Evolutionary conservation across 1,140 invertebrate genomes (phyloP).

Genomic region (Riptortus pedestris): DNA sequence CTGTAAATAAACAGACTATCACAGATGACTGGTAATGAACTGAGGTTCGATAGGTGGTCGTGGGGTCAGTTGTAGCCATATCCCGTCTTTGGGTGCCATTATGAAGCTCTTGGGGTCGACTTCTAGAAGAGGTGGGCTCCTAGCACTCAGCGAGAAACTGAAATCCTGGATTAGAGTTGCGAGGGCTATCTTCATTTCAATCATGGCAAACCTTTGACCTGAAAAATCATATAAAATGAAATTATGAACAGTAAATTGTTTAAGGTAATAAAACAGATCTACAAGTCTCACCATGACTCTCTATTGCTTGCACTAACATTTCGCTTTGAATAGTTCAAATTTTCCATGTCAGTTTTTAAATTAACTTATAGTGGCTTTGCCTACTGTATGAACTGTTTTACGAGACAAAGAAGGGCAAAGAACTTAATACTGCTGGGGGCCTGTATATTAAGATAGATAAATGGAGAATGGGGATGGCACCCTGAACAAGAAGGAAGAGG

Average conservation of each 20-base stretch:
- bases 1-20: no score
- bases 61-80: conserved; percentile 13
- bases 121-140: not conserved
- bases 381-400: no score
- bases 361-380: no score
- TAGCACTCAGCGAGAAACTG: conserved; percentile 31
- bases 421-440: no score
- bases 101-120: conserved; percentile 23
- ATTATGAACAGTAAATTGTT: not conserved
- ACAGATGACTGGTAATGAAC: not conserved
- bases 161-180: conserved; percentile 41
- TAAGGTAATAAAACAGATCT: not conserved
- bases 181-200: conserved; percentile 45
- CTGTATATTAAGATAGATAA: no score
- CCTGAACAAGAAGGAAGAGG: no score
- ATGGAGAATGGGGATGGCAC: no score
- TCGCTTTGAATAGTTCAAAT: no score
- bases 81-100: conserved; percentile 17
- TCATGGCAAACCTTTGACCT: conserved; percentile 40
- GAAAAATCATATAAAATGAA: conserved; percentile 23
- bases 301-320: no score
- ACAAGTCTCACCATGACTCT: no score
- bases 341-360: no score
- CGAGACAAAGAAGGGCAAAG: no score
- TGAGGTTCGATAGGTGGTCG: not conserved